Conservation (phyloP, 1,140 invertebrate genomes). For the Acromyrmex echinatior region DNA sequence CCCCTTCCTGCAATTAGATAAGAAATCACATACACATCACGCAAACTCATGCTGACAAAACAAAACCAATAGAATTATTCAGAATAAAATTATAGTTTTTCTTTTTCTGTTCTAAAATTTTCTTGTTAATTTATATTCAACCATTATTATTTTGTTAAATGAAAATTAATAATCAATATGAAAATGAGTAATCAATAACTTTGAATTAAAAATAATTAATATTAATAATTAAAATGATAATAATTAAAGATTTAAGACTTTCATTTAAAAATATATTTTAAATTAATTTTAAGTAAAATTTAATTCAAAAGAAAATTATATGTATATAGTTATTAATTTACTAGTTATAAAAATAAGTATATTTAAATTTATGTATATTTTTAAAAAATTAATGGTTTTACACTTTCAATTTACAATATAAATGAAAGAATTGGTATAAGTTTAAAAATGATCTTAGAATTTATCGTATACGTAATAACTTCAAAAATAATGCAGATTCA, state of each 20-base stretch:
- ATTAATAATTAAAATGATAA: background rate
- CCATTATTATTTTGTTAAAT: no score
- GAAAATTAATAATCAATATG: no score
- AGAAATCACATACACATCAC: background rate
- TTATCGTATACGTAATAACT: background rate
- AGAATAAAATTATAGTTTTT: background rate
- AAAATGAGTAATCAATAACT: background rate
- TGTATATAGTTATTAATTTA: no score
- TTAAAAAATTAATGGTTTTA: background rate
- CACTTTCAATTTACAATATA: background rate
- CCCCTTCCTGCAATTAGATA: conserved; percentile 83
- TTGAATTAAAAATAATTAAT: background rate
- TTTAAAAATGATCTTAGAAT: background rate
- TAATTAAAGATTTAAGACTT: background rate
- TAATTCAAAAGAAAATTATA: background rate
- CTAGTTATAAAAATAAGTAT: background rate
- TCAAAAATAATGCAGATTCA: background rate
- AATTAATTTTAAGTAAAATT: conserved; percentile 10
- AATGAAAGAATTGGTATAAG: background rate
- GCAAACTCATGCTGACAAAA: background rate
- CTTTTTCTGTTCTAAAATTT: background rate
- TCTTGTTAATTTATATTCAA: background rate
- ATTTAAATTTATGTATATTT: background rate
- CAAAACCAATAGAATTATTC: background rate
- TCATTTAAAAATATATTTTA: background rate